Conservation (phyloP, 2,888 invertebrate genomes). For the Parnassius smintheus region DNA sequence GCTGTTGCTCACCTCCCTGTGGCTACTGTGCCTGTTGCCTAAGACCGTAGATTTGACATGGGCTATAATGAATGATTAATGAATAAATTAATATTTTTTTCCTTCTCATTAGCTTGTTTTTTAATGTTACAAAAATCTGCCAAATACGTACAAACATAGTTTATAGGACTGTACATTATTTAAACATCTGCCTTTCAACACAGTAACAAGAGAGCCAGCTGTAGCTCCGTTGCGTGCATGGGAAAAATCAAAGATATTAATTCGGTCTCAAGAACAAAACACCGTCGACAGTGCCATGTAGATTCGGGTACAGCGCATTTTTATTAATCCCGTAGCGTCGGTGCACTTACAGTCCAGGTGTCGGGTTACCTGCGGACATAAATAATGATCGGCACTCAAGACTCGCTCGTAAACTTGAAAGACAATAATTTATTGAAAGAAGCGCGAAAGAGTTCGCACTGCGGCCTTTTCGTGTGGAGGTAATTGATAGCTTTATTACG, state of each 20-base stretch:
- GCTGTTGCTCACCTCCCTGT: too few species aligned
- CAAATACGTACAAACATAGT: too few species aligned
- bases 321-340: constrained; percentile 11
- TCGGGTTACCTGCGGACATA: constrained; percentile 34
- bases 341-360: constrained; percentile 22
- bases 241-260: constrained; percentile 10
- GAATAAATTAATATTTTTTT: too few species aligned
- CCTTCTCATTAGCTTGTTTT: too few species aligned
- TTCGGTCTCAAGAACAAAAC: constrained; percentile 13
- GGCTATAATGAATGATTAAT: too few species aligned
- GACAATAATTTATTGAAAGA: constrained; percentile 21
- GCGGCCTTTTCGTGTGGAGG: constrained; percentile 14
- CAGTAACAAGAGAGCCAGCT: not conserved
- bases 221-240: not conserved
- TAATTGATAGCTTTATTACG: constrained; percentile 23
- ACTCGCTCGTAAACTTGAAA: constrained; percentile 20
- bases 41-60: too few species aligned
- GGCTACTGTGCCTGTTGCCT: too few species aligned
- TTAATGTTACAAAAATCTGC: too few species aligned
- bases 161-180: too few species aligned
- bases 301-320: constrained; percentile 4
- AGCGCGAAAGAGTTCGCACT: constrained; percentile 15
- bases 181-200: not conserved
- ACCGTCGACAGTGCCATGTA: not conserved
- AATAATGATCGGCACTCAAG: constrained; percentile 33